A percentile compares a stretch with the other conserved stretches of the same genome.
Conservation (phyloP, 2,113 vertebrate species). For the Terrapene triunguis region DNA sequence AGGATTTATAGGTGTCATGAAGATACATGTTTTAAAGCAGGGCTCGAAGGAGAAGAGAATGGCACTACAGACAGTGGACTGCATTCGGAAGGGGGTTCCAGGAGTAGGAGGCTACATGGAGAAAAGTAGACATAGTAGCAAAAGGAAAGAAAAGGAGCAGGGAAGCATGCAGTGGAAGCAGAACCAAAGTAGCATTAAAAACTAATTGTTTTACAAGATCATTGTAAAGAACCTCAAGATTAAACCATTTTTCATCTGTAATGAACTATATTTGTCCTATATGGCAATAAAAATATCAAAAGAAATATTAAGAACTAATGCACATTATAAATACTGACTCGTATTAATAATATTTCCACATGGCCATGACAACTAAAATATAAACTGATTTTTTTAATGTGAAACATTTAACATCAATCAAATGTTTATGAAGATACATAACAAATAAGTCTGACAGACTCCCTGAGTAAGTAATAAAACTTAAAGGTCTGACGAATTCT, state of each 20-base stretch:
- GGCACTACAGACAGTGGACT: neutral
- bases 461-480: slow-evolving; percentile 80
- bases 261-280: slow-evolving; percentile 52
- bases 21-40: neutral
- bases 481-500: slow-evolving; percentile 76
- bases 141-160: neutral
- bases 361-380: slow-evolving; percentile 74
- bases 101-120: neutral
- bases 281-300: slow-evolving; percentile 66
- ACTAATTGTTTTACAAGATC: neutral
- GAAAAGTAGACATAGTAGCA: neutral
- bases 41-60: neutral
- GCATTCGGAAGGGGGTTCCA: neutral
- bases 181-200: slow-evolving; percentile 3
- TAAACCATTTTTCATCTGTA: slow-evolving; percentile 75
- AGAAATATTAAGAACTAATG: slow-evolving; percentile 66
- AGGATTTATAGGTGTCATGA: neutral
- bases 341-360: slow-evolving; percentile 59
- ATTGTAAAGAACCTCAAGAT: slow-evolving; percentile 55
- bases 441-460: slow-evolving; percentile 79
- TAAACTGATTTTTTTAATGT: slow-evolving; percentile 75
- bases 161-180: neutral
- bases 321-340: slow-evolving; percentile 67
- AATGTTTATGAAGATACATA: slow-evolving; percentile 79
- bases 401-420: slow-evolving; percentile 83